Evolutionary conservation across 2,797 vertebrate genomes (phyloP), one percentile per base, ranked within the genome.

Genomic region (Coregonus sp.): DNA sequence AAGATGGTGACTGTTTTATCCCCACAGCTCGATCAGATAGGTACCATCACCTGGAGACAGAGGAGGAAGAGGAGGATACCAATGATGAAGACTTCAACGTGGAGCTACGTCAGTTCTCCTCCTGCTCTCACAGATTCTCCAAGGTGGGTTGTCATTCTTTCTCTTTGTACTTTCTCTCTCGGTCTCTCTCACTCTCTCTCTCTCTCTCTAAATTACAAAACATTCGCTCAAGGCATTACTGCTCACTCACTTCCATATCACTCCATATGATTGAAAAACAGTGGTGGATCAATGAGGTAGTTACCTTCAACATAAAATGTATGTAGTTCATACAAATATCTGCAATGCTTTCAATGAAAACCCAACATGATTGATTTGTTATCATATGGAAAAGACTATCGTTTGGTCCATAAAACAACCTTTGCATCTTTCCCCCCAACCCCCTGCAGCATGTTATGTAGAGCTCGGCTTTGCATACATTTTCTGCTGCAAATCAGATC

Each of bases 31-130:
- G 98, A 70, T 99, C 98, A 12, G 98, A 99, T 88, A 95, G 97
- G 77, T 99, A 99, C 81, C 96, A 98, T 80, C 98, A 99, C 86
- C 95, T 99, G 91, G 98, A 99, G 92, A 97, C 97, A 0, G 98
- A 99, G 20, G 29, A 31, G 88, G 98, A 99, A 82, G 97, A 99
- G 72, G 96, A 96, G 14, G 98, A 99, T 77, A 97, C 97, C 0
- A 99, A 99, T 1, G 98, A 99, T 70, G 97, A 99, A 90, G 98
- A 99, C 86, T 98, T 99, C 86, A 99, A 94, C 18, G 94, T 98
- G 87, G 98, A 99, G 88, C 96, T 99, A 76, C 93, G 97, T 40
- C 98, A 99, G 85, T 99, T 99, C 89, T 99, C 97, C 20, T 99
- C 97, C 0, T 98, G 96, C 75, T 99, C 98, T 29, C 97, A 99